These are phyloP conservation scores for Merops nubicus DNA, from an alignment of 2,113 vertebrate genomes.

Conservation along the genomic window DNA sequence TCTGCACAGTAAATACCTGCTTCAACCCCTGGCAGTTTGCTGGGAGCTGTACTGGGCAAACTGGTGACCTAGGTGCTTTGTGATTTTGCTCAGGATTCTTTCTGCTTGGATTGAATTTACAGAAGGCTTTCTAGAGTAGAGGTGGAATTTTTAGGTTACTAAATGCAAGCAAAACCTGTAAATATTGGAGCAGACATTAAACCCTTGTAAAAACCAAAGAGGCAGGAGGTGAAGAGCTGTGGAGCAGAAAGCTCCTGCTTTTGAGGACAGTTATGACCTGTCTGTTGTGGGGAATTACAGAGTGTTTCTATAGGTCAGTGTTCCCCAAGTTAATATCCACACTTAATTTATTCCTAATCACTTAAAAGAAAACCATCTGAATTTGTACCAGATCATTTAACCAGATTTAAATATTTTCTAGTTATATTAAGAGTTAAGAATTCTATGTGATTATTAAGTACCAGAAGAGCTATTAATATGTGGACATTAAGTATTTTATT, in stretches of 20 bases:
- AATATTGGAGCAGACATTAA: not conserved
- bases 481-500: not conserved
- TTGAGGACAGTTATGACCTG: not conserved
- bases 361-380: not conserved
- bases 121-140: not conserved
- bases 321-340: not conserved
- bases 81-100: not conserved
- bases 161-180: not conserved
- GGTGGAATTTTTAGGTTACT: not conserved
- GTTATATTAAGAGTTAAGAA: not conserved
- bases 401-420: not conserved
- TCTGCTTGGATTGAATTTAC: not conserved
- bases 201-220: not conserved
- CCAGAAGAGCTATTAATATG: not conserved
- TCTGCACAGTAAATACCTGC: not conserved
- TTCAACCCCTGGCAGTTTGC: not conserved
- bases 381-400: not conserved
- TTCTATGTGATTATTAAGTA: not conserved
- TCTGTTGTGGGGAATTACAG: not conserved
- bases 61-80: not conserved
- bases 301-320: not conserved
- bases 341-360: not conserved
- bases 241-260: not conserved
- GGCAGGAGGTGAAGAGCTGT: not conserved
- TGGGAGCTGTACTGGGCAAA: not conserved